These are phyloP conservation scores for Acestrorhynchus altus DNA, from an alignment of 2,797 vertebrate genomes.

Conservation along the genomic window DNA sequence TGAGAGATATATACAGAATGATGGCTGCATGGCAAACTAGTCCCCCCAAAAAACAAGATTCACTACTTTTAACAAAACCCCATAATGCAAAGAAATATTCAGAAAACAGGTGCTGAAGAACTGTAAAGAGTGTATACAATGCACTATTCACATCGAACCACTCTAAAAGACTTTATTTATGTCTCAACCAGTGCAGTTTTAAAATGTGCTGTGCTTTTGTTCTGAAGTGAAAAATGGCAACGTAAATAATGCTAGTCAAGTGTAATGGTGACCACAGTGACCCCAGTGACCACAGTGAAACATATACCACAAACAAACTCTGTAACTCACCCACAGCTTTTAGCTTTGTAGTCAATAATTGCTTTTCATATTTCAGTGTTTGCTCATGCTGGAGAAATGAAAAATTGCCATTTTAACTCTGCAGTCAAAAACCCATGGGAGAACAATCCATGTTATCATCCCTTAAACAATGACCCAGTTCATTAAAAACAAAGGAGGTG, in stretches of 20 bases:
- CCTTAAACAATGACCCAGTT: background rate
- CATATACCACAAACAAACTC: background rate
- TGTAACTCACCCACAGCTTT: conserved; percentile 13
- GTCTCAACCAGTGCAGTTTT: too few species aligned
- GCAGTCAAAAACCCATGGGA: conserved; percentile 22
- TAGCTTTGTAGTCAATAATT: conserved; percentile 12
- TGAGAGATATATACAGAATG: too few species aligned
- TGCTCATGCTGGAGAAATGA: background rate
- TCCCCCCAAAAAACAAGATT: too few species aligned
- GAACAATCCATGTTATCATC: conserved; percentile 23
- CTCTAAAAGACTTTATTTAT: too few species aligned
- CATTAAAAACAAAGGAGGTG: background rate
- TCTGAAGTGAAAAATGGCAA: too few species aligned
- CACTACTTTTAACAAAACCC: too few species aligned
- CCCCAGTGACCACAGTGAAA: background rate
- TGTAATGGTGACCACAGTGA: background rate
- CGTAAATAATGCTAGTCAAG: background rate
- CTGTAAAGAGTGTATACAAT: too few species aligned
- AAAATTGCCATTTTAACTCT: conserved; percentile 22
- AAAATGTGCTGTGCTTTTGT: too few species aligned
- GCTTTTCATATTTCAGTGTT: conserved; percentile 11
- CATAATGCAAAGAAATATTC: too few species aligned
- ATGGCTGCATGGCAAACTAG: too few species aligned
- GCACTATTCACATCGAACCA: too few species aligned
- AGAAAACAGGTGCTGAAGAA: too few species aligned